phyloP scores from a whole-genome alignment of 1,140 invertebrate species.

The Mya arenaria region DNA sequence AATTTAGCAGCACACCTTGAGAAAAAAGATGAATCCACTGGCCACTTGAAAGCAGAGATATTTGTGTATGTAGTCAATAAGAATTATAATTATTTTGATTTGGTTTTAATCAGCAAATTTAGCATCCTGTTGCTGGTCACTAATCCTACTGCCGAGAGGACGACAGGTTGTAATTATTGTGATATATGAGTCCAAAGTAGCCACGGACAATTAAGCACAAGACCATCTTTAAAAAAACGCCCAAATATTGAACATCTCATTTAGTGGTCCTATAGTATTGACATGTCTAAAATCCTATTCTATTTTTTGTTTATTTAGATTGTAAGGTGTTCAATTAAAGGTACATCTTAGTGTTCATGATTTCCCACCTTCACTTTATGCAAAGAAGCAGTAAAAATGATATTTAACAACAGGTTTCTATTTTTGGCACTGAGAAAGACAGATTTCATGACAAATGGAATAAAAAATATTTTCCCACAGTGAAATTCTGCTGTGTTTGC shows the following conservation, averaged over 20 bases:
- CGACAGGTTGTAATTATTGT: not conserved
- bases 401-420: no score
- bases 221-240: not conserved
- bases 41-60: conserved; percentile 7
- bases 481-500: not conserved
- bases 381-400: no score
- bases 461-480: not conserved
- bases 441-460: no score
- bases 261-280: not conserved
- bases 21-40: conserved; percentile 9
- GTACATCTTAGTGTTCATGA: no score
- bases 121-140: not conserved
- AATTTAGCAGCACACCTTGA: conserved; percentile 52
- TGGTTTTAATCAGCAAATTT: conserved; percentile 37
- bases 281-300: no score
- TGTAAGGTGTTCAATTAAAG: no score
- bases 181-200: not conserved
- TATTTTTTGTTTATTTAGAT: no score
- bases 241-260: not conserved
- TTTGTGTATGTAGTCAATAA: not conserved
- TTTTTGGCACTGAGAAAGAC: no score
- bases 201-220: not conserved
- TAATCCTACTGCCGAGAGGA: not conserved
- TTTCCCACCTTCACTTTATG: no score
- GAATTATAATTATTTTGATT: conserved; percentile 46